phyloP scores from a whole-genome alignment of 1,140 invertebrate species.

The Aphis gossypii region DNA sequence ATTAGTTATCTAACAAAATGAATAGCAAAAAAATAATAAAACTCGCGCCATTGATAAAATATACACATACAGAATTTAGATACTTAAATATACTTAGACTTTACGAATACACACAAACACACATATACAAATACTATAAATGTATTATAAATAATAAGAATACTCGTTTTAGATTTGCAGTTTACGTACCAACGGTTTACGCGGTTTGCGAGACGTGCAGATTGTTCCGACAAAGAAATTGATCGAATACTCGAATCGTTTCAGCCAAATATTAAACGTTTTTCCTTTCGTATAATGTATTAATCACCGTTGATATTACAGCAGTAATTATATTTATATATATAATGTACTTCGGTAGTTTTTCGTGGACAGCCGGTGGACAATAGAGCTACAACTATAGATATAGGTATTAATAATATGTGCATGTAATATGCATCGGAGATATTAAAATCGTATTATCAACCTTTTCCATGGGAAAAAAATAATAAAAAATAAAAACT shows the following conservation, averaged over 20 bases:
- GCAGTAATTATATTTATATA: background rate
- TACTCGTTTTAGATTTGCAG: background rate
- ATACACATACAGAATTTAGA: background rate
- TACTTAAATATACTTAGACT: background rate
- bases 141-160: background rate
- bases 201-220: background rate
- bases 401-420: background rate
- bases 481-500: background rate
- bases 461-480: conserved; percentile 4
- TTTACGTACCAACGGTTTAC: background rate
- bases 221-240: conserved; percentile 22
- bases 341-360: background rate
- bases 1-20: background rate
- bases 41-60: background rate
- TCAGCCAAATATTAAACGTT: background rate
- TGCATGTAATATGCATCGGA: background rate
- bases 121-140: too few species aligned
- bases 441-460: conserved; percentile 34
- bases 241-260: background rate
- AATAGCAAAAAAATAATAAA: background rate
- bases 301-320: background rate
- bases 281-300: background rate
- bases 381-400: background rate
- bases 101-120: too few species aligned
- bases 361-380: background rate